phyloP scores from a whole-genome alignment of 2,888 invertebrate species.

The Pomacea canaliculata region DNA sequence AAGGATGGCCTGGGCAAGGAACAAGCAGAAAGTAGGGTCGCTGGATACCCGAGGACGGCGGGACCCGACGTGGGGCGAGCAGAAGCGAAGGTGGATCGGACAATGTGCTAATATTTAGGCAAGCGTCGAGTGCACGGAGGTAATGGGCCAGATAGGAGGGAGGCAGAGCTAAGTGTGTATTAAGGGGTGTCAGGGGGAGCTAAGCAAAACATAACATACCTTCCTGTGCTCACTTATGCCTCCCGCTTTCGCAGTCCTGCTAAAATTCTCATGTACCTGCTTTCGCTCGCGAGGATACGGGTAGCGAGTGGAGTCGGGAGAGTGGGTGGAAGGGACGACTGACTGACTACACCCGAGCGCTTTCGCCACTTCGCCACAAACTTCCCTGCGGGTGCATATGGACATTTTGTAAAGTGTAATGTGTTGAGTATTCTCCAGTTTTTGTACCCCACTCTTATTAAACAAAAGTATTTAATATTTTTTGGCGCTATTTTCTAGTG shows the following conservation, averaged over 20 bases:
- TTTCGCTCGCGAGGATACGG: neutral
- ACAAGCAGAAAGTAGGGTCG: neutral
- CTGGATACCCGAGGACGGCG: neutral
- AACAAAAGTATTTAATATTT: too few relatives aligned
- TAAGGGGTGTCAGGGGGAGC: neutral
- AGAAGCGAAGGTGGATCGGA: conserved; percentile 12
- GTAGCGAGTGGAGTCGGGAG: too few relatives aligned
- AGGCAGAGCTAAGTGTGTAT: conserved; percentile 3
- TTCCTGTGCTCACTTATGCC: neutral
- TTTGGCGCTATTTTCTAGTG: too few relatives aligned
- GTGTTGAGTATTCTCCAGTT: too few relatives aligned
- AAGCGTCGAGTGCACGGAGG: conserved; percentile 10
- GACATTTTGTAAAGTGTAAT: too few relatives aligned
- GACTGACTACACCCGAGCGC: too few relatives aligned
- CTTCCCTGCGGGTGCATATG: too few relatives aligned
- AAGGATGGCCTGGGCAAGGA: neutral
- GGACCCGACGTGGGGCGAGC: neutral
- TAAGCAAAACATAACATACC: neutral
- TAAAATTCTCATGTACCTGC: neutral
- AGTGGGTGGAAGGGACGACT: too few relatives aligned
- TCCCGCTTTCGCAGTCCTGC: neutral
- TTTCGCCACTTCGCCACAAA: too few relatives aligned
- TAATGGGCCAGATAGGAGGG: conserved; percentile 12
- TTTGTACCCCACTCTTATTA: too few relatives aligned
- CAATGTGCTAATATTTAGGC: conserved; percentile 22